These are phyloP conservation scores for Ruditapes philippinarum DNA, from an alignment of 1,140 invertebrate species.

Conservation along the genomic window DNA sequence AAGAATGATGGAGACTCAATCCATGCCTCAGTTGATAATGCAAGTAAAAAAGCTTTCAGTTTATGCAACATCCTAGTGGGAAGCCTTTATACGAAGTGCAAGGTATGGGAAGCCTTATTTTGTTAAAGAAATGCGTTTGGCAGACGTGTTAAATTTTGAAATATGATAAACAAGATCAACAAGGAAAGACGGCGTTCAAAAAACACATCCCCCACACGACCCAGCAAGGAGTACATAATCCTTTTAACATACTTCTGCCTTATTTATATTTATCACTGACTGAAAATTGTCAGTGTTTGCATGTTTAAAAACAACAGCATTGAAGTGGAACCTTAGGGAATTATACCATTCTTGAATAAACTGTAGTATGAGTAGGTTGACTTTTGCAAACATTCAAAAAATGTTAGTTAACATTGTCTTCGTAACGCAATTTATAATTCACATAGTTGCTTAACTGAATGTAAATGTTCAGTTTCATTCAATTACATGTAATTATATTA, in stretches of 20 bases:
- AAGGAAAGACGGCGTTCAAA: too few relatives aligned
- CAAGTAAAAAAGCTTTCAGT: neutral
- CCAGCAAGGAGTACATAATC: neutral
- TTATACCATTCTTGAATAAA: too few relatives aligned
- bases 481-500: too few relatives aligned
- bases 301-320: neutral
- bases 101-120: conserved; percentile 3
- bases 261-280: neutral
- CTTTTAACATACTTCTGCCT: conserved; percentile 28
- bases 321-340: too few relatives aligned
- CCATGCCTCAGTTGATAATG: conserved; percentile 7
- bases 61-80: conserved; percentile 30
- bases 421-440: too few relatives aligned
- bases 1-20: conserved; percentile 49
- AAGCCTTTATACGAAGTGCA: neutral
- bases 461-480: too few relatives aligned
- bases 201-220: too few relatives aligned
- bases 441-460: too few relatives aligned
- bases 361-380: too few relatives aligned
- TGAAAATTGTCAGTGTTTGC: neutral
- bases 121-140: neutral
- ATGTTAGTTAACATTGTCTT: too few relatives aligned
- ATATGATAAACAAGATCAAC: neutral
- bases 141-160: conserved; percentile 27
- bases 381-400: too few relatives aligned